phyloP scores from a whole-genome alignment of 2,797 vertebrate genomes.

The Acipenser ruthenus region DNA sequence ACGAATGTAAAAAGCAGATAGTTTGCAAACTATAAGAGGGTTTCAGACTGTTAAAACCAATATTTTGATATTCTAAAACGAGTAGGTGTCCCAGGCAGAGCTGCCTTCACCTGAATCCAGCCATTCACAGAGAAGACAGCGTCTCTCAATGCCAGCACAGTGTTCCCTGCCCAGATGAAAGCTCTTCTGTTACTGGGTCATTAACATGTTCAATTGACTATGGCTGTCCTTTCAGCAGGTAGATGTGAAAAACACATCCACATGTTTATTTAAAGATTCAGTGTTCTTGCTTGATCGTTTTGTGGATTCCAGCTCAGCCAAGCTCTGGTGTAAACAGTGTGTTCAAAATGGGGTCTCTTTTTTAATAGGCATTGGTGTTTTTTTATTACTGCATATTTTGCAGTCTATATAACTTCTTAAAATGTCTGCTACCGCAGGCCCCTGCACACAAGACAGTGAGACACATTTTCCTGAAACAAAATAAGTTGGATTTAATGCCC shows the following conservation, averaged over 20 bases:
- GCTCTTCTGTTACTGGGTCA: slow-evolving; percentile 7
- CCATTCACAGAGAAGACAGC: slow-evolving; percentile 1
- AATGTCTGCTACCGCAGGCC: no score
- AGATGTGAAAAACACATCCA: slow-evolving; percentile 8
- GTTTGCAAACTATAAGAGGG: no score
- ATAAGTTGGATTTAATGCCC: no score
- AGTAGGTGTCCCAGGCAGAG: not conserved
- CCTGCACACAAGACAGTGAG: no score
- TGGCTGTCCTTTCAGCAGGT: not conserved
- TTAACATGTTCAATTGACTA: slow-evolving; percentile 6
- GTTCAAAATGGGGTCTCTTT: no score
- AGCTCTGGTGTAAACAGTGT: not conserved
- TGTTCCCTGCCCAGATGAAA: slow-evolving; percentile 8
- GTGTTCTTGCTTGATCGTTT: not conserved
- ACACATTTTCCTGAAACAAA: no score
- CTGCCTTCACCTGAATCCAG: slow-evolving; percentile 10
- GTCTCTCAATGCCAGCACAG: not conserved
- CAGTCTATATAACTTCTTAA: no score
- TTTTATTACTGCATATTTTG: no score
- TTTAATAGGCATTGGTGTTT: no score
- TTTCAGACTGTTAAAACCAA: slow-evolving; percentile 12
- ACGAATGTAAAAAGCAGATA: no score
- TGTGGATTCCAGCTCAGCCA: not conserved
- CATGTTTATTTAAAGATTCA: slow-evolving; percentile 1
- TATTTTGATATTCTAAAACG: slow-evolving; percentile 5